Base-by-base conservation (phyloP, 1,140 invertebrate species). In the Tigriopus japonicus region DNA sequence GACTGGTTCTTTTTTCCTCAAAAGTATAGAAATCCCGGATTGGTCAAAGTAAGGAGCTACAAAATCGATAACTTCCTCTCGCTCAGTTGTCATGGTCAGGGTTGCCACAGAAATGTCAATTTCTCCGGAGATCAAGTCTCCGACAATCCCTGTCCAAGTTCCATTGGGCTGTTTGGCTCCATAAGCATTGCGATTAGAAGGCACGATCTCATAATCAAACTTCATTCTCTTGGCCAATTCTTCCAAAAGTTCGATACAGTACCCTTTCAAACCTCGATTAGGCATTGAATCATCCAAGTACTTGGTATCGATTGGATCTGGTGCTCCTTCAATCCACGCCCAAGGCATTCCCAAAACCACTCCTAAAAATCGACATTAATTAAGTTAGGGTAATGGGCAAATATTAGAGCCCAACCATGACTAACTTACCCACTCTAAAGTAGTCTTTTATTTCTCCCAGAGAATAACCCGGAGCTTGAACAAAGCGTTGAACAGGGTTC, bases 11-110 rank as follows among this genome's bases (percentile, higher is more conserved):
- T 85, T 85, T 69, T 88, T 87, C 12, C 86, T 76, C 67, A 90
- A 88, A 0, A 85, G 81, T 60, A 88, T 89, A 0, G 85, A 78
- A 62, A 92, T 85, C 52, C 86, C 87, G 0, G 85, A 84, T 70
- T 89, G 84, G 67, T 91, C 88, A 67, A 86, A 91, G 70, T 90
- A 92, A 0, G 87, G 89, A 0, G 87, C 82, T 6, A 90, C 81
- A 68, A 91, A 95, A 71, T 94, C 90, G 7, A 94, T 82, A 0
- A 90, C 85, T 76, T 94, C 87, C 69, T 93, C 89, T 56, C 87
- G 77, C 66, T 91, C 86, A 7, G 88, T 88, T 12, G 90, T 94
- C 83, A 93, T 93, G 10, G 87, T 89, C 1, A 93, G 71, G 0
- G 87, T 81, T 1, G 84, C 84, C 2, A 61, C 17, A n/a, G 42